Conservation (phyloP, 2,888 invertebrate genomes). For the Cryptocheilus praepositus region DNA sequence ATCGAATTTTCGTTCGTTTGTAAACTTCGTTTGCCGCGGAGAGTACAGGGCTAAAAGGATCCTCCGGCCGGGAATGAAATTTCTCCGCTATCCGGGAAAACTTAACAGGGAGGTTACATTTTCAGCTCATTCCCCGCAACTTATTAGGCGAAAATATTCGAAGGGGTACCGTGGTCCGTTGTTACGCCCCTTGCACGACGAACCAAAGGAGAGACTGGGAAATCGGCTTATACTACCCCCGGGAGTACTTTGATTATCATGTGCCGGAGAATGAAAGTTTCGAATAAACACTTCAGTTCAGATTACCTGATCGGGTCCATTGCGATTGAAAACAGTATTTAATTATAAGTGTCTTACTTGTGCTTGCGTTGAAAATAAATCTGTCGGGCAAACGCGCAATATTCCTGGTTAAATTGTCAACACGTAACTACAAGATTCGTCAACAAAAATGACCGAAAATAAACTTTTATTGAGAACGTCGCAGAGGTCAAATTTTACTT, state of each 20-base stretch:
- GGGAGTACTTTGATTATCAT: background rate
- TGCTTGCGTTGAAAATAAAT: background rate
- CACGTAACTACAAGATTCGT: too few relatives aligned
- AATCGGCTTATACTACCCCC: too few relatives aligned
- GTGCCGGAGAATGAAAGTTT: background rate
- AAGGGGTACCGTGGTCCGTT: slow-evolving; percentile 4
- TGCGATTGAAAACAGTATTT: slow-evolving; percentile 9
- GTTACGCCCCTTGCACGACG: background rate
- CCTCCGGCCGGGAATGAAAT: slow-evolving; percentile 56
- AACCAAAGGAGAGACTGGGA: background rate
- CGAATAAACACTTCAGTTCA: background rate
- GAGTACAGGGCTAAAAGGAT: slow-evolving; percentile 61
- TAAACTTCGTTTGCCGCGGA: slow-evolving; percentile 65
- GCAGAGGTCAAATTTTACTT: too few relatives aligned
- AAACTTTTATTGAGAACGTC: too few relatives aligned
- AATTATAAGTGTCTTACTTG: slow-evolving; percentile 19
- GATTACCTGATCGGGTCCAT: background rate
- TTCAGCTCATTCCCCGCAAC: slow-evolving; percentile 43
- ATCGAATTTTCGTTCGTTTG: slow-evolving; percentile 70
- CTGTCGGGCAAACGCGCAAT: too few relatives aligned
- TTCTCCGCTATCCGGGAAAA: slow-evolving; percentile 55
- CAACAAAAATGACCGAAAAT: too few relatives aligned
- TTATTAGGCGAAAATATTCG: slow-evolving; percentile 26
- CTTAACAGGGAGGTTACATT: slow-evolving; percentile 59
- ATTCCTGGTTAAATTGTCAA: too few relatives aligned